phyloP scores from a whole-genome alignment of 2,113 vertebrate species.

The Raja brachyura region DNA sequence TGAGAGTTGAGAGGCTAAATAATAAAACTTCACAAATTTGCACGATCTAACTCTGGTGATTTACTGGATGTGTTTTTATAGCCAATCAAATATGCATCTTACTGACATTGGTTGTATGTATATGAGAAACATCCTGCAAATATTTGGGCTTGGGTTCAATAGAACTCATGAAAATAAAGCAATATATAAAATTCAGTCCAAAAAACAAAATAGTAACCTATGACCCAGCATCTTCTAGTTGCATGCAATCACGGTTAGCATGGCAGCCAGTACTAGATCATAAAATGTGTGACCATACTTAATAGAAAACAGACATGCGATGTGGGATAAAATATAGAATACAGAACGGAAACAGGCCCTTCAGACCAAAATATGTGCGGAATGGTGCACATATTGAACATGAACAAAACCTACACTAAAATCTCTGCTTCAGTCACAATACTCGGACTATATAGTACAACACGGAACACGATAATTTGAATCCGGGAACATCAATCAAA shows the following conservation, averaged over 20 bases:
- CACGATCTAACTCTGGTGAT: neutral
- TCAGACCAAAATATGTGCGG: no score
- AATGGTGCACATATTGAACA: neutral
- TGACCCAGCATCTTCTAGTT: no score
- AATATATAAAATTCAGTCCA: neutral
- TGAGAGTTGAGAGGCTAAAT: neutral
- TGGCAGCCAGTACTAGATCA: neutral
- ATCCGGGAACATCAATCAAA: neutral
- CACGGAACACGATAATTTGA: no score
- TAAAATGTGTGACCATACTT: neutral
- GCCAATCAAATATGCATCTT: neutral
- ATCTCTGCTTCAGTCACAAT: neutral
- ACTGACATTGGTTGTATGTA: neutral
- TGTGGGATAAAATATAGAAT: no score
- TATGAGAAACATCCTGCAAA: no score
- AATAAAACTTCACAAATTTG: neutral
- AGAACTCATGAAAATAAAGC: neutral
- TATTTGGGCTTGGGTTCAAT: neutral
- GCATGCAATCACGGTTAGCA: no score
- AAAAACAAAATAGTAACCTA: neutral
- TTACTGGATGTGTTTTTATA: neutral
- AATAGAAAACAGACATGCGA: neutral
- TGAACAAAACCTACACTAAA: neutral
- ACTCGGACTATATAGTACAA: neutral
- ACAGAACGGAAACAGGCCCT: no score